These are phyloP conservation scores for Sorex fumeus DNA, from an alignment of 2,113 vertebrate genomes.

Conservation along the genomic window DNA sequence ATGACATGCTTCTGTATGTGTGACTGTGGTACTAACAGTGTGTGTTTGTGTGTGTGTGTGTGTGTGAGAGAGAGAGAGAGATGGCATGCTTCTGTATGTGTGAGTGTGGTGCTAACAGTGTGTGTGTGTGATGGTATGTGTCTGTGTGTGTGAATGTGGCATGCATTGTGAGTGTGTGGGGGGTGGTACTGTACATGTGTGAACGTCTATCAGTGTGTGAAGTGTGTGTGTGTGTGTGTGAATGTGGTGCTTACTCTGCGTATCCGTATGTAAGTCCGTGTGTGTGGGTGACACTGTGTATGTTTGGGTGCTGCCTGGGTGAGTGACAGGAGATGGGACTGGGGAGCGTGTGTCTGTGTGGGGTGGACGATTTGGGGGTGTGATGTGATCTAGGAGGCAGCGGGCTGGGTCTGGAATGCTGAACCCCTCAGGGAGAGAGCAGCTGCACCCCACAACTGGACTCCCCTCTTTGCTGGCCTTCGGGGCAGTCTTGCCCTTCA, in stretches of 20 bases:
- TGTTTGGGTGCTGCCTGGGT: neutral
- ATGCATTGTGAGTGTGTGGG: neutral
- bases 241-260: no score
- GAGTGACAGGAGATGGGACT: rapidly evolving
- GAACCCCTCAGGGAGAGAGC: no score
- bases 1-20: no score
- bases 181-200: no score
- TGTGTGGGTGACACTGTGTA: no score
- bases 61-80: no score
- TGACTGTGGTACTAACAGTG: neutral
- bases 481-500: neutral
- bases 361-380: neutral
- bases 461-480: neutral
- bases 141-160: neutral
- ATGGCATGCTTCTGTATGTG: neutral
- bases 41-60: no score
- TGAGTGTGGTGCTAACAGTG: neutral
- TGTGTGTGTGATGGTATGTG: no score
- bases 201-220: no score
- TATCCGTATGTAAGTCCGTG: no score
- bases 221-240: neutral
- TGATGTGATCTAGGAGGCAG: no score
- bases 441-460: neutral
- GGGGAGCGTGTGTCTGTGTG: neutral
- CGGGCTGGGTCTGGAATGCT: no score